Conservation (phyloP, 2,888 invertebrate genomes). For the Alitta virens region DNA sequence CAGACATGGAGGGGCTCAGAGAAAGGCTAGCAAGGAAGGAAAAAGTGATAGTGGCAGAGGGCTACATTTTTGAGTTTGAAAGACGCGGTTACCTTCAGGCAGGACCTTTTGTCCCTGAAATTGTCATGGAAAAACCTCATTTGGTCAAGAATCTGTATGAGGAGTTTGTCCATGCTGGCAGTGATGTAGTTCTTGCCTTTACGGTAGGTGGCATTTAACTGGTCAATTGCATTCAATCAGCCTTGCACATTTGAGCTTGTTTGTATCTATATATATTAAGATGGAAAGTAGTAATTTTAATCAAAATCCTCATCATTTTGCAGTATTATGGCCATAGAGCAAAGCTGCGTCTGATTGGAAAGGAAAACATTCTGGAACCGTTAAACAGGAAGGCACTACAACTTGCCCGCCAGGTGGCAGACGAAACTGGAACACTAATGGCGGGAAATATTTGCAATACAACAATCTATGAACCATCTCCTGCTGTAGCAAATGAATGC, state of each 20-base stretch:
- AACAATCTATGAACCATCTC: slow-evolving; percentile 35
- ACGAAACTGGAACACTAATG: slow-evolving; percentile 46
- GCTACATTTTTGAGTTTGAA: slow-evolving; percentile 48
- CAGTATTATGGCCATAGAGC: slow-evolving; percentile 53
- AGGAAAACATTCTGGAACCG: slow-evolving; percentile 43
- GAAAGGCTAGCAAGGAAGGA: slow-evolving; percentile 39
- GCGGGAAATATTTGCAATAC: slow-evolving; percentile 53
- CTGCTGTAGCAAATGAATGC: slow-evolving; percentile 21
- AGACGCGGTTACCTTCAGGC: slow-evolving; percentile 44
- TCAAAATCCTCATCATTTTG: too few relatives aligned
- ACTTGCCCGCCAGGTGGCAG: slow-evolving; percentile 49
- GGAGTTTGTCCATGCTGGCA: slow-evolving; percentile 53
- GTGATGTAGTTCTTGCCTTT: slow-evolving; percentile 50
- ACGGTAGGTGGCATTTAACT: slow-evolving; percentile 33
- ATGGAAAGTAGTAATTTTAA: too few relatives aligned
- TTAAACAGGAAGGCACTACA: slow-evolving; percentile 44
- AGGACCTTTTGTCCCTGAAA: slow-evolving; percentile 45
- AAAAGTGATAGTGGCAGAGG: slow-evolving; percentile 42
- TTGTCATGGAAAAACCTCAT: slow-evolving; percentile 45
- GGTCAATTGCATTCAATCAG: too few relatives aligned
- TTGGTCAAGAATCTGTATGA: slow-evolving; percentile 41
- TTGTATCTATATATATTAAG: too few relatives aligned
- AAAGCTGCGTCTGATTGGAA: slow-evolving; percentile 41
- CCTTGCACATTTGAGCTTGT: too few relatives aligned
- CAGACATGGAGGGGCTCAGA: slow-evolving; percentile 27